These are phyloP conservation scores for Agrotis exclamationis DNA, from an alignment of 2,888 invertebrate species.

Conservation along the genomic window DNA sequence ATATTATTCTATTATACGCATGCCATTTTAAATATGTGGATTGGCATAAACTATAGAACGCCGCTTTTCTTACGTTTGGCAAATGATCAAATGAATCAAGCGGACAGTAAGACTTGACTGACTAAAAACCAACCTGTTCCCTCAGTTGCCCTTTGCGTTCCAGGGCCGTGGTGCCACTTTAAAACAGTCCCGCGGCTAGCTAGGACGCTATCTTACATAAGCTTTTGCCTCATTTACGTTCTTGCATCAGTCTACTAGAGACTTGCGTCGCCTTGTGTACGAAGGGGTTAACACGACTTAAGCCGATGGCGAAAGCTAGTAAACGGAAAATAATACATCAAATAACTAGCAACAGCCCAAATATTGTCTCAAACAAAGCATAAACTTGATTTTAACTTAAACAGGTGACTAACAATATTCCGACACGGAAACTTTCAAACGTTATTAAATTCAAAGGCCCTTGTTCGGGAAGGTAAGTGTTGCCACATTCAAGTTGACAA, in stretches of 20 bases:
- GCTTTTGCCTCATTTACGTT: too few relatives aligned
- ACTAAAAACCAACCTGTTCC: too few relatives aligned
- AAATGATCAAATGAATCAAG: too few relatives aligned
- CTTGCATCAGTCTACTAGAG: too few relatives aligned
- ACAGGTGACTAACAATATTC: constrained; percentile 40
- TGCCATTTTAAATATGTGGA: not conserved
- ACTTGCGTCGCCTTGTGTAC: too few relatives aligned
- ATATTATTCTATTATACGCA: not conserved
- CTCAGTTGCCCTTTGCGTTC: too few relatives aligned
- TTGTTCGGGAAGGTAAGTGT: constrained; percentile 19
- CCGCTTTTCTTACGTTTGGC: not conserved
- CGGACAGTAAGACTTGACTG: too few relatives aligned
- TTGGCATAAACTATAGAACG: not conserved
- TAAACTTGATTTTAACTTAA: constrained; percentile 20
- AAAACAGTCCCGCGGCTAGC: too few relatives aligned
- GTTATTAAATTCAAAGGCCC: constrained; percentile 62
- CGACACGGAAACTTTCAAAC: constrained; percentile 37
- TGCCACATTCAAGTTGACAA: constrained; percentile 25
- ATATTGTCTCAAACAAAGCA: not conserved
- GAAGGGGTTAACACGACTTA: too few relatives aligned
- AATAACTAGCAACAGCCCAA: not conserved
- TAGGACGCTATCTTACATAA: too few relatives aligned
- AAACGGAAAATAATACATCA: not conserved
- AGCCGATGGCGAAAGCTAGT: not conserved
- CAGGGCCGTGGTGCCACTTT: too few relatives aligned